phyloP scores from a whole-genome alignment of 2,113 vertebrate species.

The Pithys albifrons region DNA sequence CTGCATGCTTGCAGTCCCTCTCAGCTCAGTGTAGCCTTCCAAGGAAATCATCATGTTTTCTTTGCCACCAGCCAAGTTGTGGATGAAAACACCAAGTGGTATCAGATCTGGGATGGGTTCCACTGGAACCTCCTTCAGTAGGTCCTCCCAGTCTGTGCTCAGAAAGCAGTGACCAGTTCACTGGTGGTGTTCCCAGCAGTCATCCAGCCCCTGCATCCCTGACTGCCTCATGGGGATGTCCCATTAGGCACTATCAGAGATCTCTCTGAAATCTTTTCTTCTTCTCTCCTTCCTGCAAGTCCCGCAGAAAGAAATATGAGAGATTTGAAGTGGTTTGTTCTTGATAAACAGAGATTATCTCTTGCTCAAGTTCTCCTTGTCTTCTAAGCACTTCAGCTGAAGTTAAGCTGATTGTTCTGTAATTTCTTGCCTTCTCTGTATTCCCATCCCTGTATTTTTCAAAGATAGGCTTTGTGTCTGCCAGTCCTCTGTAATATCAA shows the following conservation, averaged over 20 bases:
- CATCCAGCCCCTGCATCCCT: neutral
- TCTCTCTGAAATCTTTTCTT: neutral
- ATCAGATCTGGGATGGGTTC: neutral
- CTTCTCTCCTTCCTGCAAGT: neutral
- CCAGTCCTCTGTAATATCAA: neutral
- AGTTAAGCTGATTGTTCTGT: neutral
- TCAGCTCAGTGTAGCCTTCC: neutral
- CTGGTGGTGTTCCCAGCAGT: neutral
- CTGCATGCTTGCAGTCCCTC: neutral
- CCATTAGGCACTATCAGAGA: neutral
- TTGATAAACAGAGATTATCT: neutral
- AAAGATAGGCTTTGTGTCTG: neutral
- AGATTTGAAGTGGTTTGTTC: neutral
- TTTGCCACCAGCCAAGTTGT: rapidly evolving
- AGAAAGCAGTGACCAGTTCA: neutral
- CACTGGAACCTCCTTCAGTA: neutral
- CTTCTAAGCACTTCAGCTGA: neutral
- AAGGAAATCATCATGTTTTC: neutral
- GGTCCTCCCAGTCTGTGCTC: neutral
- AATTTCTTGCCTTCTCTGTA: neutral
- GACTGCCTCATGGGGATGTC: rapidly evolving
- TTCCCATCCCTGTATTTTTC: neutral
- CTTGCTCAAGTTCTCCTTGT: neutral
- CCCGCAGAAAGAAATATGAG: neutral
- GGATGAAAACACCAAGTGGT: neutral